Conservation (phyloP, 92 coral and sea anemone genomes). For the Scolanthus callimorphus region DNA sequence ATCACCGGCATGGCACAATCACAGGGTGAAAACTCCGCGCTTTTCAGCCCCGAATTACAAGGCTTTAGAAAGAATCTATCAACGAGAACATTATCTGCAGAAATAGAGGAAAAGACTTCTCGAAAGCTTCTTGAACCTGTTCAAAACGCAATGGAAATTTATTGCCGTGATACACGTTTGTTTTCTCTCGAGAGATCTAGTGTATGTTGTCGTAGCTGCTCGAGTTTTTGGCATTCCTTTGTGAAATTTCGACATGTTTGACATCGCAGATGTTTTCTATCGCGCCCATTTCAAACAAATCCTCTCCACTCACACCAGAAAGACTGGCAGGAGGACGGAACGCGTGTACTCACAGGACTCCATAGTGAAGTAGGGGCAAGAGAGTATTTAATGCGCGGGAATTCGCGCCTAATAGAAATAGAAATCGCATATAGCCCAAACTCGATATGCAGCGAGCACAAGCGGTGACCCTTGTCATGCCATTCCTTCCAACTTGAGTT, state of each 20-base stretch:
- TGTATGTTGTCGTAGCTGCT: neutral
- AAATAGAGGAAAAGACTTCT: constrained; percentile 21
- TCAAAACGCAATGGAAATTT: too few relatives aligned
- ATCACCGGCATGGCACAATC: constrained; percentile 71
- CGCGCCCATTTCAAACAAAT: neutral
- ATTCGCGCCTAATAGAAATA: too few relatives aligned
- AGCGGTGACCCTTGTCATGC: neutral
- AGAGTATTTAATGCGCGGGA: too few relatives aligned
- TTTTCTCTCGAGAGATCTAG: neutral
- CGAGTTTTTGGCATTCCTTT: constrained; percentile 3
- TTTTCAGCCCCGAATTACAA: constrained; percentile 62
- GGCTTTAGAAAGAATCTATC: constrained; percentile 84
- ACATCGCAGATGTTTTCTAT: constrained; percentile 1
- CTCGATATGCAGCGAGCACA: too few relatives aligned
- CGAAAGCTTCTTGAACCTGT: constrained; percentile 3
- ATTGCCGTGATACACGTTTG: neutral
- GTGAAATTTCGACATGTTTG: neutral
- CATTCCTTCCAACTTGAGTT: neutral
- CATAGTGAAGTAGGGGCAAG: too few relatives aligned
- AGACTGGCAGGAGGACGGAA: too few relatives aligned
- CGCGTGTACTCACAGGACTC: too few relatives aligned
- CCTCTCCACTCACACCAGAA: neutral
- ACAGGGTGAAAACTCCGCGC: constrained; percentile 31
- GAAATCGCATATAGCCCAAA: too few relatives aligned
- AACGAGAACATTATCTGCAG: constrained; percentile 72